A percentile compares a stretch with the other conserved stretches of the same genome.
phyloP scores from a whole-genome alignment of 2,113 vertebrate species.

The Willisornis vidua region DNA sequence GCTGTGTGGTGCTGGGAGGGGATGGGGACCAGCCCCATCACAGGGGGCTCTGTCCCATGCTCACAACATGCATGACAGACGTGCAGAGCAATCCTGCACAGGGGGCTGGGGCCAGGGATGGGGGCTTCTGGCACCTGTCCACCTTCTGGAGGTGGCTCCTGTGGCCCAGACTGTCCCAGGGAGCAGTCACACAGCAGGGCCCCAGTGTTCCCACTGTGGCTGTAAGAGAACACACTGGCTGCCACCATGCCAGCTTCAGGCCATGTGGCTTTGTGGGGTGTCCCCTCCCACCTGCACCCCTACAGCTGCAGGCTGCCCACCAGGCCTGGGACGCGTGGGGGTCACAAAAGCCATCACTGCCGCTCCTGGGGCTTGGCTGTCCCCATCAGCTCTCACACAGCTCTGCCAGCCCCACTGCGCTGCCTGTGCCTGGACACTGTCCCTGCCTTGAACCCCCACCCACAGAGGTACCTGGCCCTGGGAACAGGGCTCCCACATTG shows the following conservation, averaged over 20 bases:
- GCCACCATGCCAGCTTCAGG: background rate
- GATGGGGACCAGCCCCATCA: constrained; percentile 10
- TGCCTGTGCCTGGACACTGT: background rate
- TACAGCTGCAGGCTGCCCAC: background rate
- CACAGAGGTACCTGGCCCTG: background rate
- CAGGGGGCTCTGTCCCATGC: background rate
- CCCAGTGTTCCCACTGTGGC: background rate
- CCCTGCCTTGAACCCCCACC: background rate
- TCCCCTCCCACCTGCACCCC: too few relatives aligned
- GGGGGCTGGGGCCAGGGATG: background rate
- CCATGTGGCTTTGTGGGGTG: background rate
- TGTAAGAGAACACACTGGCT: background rate
- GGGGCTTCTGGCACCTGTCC: background rate
- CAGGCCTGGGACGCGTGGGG: background rate
- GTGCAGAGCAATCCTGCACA: background rate
- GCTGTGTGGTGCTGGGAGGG: background rate
- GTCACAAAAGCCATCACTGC: background rate
- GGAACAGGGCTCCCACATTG: rapidly evolving
- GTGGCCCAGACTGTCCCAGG: background rate
- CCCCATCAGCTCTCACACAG: background rate
- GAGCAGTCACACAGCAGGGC: rapidly evolving
- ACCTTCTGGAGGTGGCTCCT: background rate
- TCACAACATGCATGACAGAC: background rate
- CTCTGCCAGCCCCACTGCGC: background rate
- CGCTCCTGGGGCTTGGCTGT: background rate